Conservation (phyloP, 1,140 invertebrate genomes). For the Lordiphosa stackelbergi region DNA sequence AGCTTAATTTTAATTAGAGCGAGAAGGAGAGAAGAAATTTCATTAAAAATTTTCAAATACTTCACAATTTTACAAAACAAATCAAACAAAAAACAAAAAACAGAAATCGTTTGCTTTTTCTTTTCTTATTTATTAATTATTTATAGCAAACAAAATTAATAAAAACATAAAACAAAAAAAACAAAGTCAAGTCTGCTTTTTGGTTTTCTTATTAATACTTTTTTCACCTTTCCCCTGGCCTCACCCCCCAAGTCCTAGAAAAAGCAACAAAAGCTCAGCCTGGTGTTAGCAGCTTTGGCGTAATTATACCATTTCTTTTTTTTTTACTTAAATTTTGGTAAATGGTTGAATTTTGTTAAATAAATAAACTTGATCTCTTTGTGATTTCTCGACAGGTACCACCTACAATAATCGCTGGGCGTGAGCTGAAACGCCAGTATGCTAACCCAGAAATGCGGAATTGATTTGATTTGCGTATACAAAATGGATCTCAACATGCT, state of each 20-base stretch:
- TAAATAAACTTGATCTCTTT: slow-evolving; percentile 40
- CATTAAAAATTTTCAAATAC: slow-evolving; percentile 68
- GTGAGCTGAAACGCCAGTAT: slow-evolving; percentile 12
- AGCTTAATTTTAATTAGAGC: slow-evolving; percentile 67
- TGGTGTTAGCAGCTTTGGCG: no score
- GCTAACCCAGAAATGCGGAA: slow-evolving; percentile 12
- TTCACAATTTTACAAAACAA: slow-evolving; percentile 59
- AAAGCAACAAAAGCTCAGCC: slow-evolving; percentile 34
- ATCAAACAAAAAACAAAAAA: background rate
- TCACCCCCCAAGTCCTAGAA: slow-evolving; percentile 2
- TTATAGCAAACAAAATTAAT: slow-evolving; percentile 30
- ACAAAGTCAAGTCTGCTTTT: no score
- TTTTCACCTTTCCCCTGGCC: slow-evolving; percentile 5
- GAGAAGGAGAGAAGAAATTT: slow-evolving; percentile 54
- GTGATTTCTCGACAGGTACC: slow-evolving; percentile 40
- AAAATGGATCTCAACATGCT: no score
- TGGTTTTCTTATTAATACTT: background rate
- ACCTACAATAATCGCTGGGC: slow-evolving; percentile 39
- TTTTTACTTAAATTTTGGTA: slow-evolving; percentile 20
- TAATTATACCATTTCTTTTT: slow-evolving; percentile 30
- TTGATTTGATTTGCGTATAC: slow-evolving; percentile 7
- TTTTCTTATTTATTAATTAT: slow-evolving; percentile 33
- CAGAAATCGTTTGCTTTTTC: slow-evolving; percentile 40
- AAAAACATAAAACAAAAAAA: no score
- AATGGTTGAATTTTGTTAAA: slow-evolving; percentile 1